Percentiles rank a stretch among this genome's conserved stretches.
Conservation (phyloP, 2,888 invertebrate genomes). For the Cosmia trapezina region DNA sequence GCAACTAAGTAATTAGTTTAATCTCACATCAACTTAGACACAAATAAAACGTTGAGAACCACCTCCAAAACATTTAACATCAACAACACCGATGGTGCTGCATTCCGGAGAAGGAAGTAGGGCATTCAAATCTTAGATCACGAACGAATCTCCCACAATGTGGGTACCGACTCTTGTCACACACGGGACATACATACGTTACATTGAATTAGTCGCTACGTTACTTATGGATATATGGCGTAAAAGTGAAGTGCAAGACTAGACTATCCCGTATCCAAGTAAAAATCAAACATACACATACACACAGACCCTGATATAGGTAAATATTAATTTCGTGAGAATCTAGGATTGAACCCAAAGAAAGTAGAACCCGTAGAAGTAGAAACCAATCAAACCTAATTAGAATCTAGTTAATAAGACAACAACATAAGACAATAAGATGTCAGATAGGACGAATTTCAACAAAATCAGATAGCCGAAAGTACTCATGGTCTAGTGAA, state of each 20-base stretch:
- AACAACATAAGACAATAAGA: not conserved
- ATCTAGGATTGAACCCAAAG: not conserved
- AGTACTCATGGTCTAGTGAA: not conserved
- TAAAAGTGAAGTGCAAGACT: not conserved
- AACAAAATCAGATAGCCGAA: not conserved
- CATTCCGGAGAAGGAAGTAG: conserved; percentile 78
- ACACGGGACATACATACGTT: conserved; percentile 45
- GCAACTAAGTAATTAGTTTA: too few relatives aligned
- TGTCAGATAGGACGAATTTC: not conserved
- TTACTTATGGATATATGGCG: conserved; percentile 22
- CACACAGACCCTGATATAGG: not conserved
- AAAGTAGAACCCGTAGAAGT: not conserved
- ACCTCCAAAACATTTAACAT: conserved; percentile 52
- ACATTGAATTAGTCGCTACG: conserved; percentile 49
- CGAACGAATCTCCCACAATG: conserved; percentile 75
- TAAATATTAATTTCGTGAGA: too few relatives aligned
- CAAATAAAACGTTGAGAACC: conserved; percentile 5
- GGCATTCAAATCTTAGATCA: conserved; percentile 85
- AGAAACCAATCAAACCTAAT: not conserved
- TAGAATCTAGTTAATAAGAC: not conserved
- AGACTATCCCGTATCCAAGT: not conserved
- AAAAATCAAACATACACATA: not conserved
- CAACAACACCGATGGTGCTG: conserved; percentile 38
- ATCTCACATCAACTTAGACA: not conserved
- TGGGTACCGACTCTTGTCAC: conserved; percentile 61